phyloP scores from a whole-genome alignment of 2,888 invertebrate genomes.

The Drosophila silvestris region DNA sequence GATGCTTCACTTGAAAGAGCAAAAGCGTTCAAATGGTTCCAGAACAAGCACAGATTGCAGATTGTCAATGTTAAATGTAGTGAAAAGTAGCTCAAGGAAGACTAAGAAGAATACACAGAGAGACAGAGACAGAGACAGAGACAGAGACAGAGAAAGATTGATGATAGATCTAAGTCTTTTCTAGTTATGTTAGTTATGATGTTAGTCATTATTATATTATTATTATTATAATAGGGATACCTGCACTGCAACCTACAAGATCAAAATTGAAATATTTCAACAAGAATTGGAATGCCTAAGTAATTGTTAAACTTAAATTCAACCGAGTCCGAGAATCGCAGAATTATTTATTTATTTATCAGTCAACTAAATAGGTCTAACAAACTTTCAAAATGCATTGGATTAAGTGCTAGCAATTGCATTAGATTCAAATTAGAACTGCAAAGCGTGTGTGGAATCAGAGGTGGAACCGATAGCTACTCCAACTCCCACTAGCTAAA shows the following conservation, averaged over 20 bases:
- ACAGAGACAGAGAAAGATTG: not conserved
- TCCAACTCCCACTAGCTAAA: not conserved
- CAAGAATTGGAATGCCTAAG: no score
- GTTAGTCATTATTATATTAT: no score
- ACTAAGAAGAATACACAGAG: not conserved
- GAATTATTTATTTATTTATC: no score
- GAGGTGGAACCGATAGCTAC: not conserved
- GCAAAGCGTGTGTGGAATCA: not conserved
- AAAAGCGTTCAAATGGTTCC: slow-evolving; percentile 2
- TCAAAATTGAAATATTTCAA: no score
- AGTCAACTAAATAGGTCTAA: no score
- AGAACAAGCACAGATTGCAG: not conserved
- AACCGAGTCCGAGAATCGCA: no score
- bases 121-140: not conserved
- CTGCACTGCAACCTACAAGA: no score
- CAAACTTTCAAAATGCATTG: no score
- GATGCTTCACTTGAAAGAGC: slow-evolving; percentile 7
- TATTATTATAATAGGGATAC: no score
- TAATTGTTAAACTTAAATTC: no score
- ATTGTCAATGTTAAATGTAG: not conserved
- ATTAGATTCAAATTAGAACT: not conserved
- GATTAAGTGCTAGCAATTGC: not conserved
- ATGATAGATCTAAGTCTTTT: not conserved
- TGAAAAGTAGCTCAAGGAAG: not conserved
- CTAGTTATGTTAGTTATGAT: not conserved